Conservation (phyloP, 2,113 vertebrate genomes). For the Etheostoma spectabile region DNA sequence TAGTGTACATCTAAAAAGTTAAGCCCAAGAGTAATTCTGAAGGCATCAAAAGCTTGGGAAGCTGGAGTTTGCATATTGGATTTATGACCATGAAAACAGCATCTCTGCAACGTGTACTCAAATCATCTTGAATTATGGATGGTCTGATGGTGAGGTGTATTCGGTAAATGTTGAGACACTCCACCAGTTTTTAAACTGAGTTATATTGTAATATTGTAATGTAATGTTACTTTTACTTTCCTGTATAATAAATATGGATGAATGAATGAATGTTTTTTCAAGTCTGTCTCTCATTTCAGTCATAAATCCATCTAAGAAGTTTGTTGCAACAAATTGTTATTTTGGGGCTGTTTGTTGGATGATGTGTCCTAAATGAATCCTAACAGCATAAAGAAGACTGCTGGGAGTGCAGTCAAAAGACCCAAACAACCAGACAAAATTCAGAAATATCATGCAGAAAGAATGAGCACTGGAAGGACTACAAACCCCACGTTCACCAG, state of each 20-base stretch:
- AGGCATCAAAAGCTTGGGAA: slow-evolving; percentile 31
- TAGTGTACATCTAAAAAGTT: slow-evolving; percentile 20
- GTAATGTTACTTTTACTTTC: no score
- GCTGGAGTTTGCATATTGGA: slow-evolving; percentile 53
- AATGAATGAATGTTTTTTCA: background rate
- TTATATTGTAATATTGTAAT: no score
- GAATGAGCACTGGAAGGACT: background rate
- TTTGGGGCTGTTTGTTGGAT: slow-evolving; percentile 16
- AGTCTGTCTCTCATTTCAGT: background rate
- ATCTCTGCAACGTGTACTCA: slow-evolving; percentile 45
- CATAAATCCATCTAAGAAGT: slow-evolving; percentile 10
- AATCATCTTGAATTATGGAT: slow-evolving; percentile 61
- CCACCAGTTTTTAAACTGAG: background rate
- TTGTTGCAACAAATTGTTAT: slow-evolving; percentile 29
- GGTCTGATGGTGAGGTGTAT: slow-evolving; percentile 24
- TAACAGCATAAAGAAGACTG: slow-evolving; percentile 13
- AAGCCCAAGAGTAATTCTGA: slow-evolving; percentile 25
- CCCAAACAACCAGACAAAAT: slow-evolving; percentile 17
- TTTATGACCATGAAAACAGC: slow-evolving; percentile 57
- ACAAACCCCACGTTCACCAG: no score
- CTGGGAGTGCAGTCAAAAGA: slow-evolving; percentile 24
- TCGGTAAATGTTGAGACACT: slow-evolving; percentile 10
- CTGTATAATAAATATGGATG: no score
- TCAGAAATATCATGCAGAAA: slow-evolving; percentile 28
- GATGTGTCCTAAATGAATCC: slow-evolving; percentile 42